phyloP scores from a whole-genome alignment of 2,888 invertebrate species.

The Ctenicera cuprea region DNA sequence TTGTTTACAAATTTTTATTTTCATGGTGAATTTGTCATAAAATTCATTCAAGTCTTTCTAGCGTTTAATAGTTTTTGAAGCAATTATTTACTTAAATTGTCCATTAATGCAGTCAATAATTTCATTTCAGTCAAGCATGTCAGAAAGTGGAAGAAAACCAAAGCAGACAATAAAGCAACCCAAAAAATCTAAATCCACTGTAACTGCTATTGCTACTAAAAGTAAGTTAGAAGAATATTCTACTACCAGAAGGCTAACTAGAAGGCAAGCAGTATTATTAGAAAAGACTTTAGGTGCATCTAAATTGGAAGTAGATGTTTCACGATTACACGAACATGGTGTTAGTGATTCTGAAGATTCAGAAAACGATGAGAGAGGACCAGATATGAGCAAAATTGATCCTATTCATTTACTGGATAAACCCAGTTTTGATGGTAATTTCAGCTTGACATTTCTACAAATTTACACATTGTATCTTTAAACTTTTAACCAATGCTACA shows the following conservation, averaged over 20 bases:
- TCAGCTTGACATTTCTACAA: too few relatives aligned
- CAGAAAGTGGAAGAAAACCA: slow-evolving; percentile 3
- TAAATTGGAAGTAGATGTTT: slow-evolving; percentile 4
- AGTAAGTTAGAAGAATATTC: slow-evolving; percentile 47
- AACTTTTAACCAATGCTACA: neutral
- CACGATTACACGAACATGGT: slow-evolving; percentile 6
- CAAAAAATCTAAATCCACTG: slow-evolving; percentile 39
- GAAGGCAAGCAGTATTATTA: slow-evolving; percentile 72
- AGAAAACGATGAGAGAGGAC: slow-evolving; percentile 46
- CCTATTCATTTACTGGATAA: slow-evolving; percentile 73
- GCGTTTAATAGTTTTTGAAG: too few relatives aligned
- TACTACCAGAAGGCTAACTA: slow-evolving; percentile 70
- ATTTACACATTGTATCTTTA: neutral
- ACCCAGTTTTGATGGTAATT: slow-evolving; percentile 73
- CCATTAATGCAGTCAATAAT: too few relatives aligned
- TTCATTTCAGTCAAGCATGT: neutral
- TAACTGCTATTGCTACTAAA: neutral
- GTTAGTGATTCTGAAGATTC: slow-evolving; percentile 33
- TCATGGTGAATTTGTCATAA: too few relatives aligned
- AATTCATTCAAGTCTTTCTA: too few relatives aligned
- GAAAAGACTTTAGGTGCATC: slow-evolving; percentile 65
- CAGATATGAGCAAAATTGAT: slow-evolving; percentile 71
- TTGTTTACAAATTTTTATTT: too few relatives aligned
- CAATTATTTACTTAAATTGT: too few relatives aligned
- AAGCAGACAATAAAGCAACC: neutral